These are phyloP conservation scores for Patella caerulea DNA, from an alignment of 2,888 invertebrate species.

Conservation along the genomic window DNA sequence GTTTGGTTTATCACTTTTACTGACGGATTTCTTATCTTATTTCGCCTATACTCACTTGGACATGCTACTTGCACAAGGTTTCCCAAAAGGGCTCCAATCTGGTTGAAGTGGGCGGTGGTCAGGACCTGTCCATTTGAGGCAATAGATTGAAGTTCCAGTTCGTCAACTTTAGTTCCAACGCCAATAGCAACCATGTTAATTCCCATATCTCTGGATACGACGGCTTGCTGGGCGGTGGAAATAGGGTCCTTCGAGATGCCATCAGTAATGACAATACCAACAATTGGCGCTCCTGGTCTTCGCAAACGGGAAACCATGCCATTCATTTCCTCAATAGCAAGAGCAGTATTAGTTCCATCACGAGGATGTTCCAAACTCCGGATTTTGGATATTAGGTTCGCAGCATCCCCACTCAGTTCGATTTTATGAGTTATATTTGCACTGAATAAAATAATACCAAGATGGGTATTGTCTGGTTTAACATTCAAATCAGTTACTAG, in stretches of 20 bases:
- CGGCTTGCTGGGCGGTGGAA: conserved; percentile 66
- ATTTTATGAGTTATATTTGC: conserved; percentile 35
- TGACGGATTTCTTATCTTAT: no score
- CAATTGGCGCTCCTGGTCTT: conserved; percentile 60
- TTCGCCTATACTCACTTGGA: background rate
- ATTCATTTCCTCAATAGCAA: conserved; percentile 44
- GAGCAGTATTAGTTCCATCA: conserved; percentile 44
- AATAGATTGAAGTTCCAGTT: conserved; percentile 57
- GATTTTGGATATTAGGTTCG: conserved; percentile 30
- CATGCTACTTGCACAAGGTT: background rate
- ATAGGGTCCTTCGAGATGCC: conserved; percentile 62
- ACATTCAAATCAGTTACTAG: background rate
- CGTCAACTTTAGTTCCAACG: conserved; percentile 62
- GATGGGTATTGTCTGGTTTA: conserved; percentile 9
- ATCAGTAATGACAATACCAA: conserved; percentile 70
- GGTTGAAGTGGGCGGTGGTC: conserved; percentile 33
- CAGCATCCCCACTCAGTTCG: conserved; percentile 32
- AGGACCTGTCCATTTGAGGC: conserved; percentile 42
- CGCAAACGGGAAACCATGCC: conserved; percentile 37
- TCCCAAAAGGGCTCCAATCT: background rate
- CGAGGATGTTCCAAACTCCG: conserved; percentile 34
- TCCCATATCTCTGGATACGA: conserved; percentile 61
- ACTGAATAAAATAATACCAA: conserved; percentile 48
- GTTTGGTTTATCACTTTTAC: no score
- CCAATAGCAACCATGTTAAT: conserved; percentile 70